phyloP scores from a whole-genome alignment of 2,888 invertebrate genomes.

The Drosophila paramelanica region DNA sequence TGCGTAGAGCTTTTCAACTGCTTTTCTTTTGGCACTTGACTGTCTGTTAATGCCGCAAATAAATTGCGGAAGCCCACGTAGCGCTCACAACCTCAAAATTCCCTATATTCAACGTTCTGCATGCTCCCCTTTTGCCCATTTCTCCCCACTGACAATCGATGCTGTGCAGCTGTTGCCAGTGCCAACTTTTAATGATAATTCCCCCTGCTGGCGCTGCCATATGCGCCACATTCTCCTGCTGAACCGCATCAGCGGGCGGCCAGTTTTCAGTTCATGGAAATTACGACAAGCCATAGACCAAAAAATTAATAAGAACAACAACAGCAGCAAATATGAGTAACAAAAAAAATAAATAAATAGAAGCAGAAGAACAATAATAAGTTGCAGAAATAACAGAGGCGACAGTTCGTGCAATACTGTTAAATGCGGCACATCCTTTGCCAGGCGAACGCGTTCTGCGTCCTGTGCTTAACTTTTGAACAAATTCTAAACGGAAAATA shows the following conservation, averaged over 20 bases:
- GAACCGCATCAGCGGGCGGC: slow-evolving; percentile 24
- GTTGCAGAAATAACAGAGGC: slow-evolving; percentile 24
- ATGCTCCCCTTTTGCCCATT: background rate
- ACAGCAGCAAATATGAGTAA: slow-evolving; percentile 22
- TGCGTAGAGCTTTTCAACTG: slow-evolving; percentile 59
- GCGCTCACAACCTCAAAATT: slow-evolving; percentile 5
- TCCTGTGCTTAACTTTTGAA: slow-evolving; percentile 69
- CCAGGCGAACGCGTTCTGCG: slow-evolving; percentile 65
- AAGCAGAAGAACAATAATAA: slow-evolving; percentile 15
- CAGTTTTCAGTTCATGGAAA: slow-evolving; percentile 56
- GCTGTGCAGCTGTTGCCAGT: slow-evolving; percentile 68
- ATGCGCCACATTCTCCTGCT: slow-evolving; percentile 42
- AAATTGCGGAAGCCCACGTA: slow-evolving; percentile 51
- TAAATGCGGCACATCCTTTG: slow-evolving; percentile 73
- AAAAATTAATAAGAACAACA: slow-evolving; percentile 59
- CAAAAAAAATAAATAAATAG: slow-evolving; percentile 22
- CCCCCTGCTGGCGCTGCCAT: slow-evolving; percentile 45
- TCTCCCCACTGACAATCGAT: slow-evolving; percentile 58
- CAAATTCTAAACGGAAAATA: slow-evolving; percentile 81
- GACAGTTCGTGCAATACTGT: slow-evolving; percentile 60
- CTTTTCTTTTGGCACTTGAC: slow-evolving; percentile 60
- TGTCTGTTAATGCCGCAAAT: slow-evolving; percentile 74
- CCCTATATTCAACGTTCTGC: background rate
- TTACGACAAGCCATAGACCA: slow-evolving; percentile 38
- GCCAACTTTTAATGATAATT: slow-evolving; percentile 78